Evolutionary conservation across 2,113 vertebrate genomes (phyloP), one percentile per base, ranked within the genome.

Genomic region (Aramus guarauna): DNA sequence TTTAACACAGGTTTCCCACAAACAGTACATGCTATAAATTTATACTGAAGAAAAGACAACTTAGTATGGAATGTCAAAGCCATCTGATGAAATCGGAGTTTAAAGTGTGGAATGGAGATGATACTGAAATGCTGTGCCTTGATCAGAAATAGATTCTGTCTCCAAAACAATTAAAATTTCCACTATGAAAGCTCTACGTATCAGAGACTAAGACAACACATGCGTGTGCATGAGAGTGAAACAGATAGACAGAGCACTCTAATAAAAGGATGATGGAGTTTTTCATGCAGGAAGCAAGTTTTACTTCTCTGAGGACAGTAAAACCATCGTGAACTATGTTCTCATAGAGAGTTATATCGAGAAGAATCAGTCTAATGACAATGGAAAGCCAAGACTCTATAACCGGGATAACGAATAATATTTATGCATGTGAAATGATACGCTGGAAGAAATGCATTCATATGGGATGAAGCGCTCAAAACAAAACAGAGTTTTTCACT

Each of bases 401-500:
- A 85, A 97, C 66, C n/a, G 93, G 60, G 41, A 94, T 86, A 81
- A 88, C 96, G 71, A 88, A 62, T 77, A 78, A 88, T 82, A 79
- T 85, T 78, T 94, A 97, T 92, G 96, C 43, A 83, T 50, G 88
- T 97, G 79, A 93, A 96, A 97, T 94, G 85, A 73, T 96, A 89
- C 66, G 62, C 84, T 93, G 45, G 62, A 97, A 96, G 84, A 94
- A 96, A 97, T 74, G 68, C 88, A 97, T 97, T 98, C 88, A 81
- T 64, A 73, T 88, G 95, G 74, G 87, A 96, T 96, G 97, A 79
- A 90, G 95, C 83, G 92, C 92, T 96, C 84, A 96, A 96, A 96
- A 97, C 53, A 96, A 98, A 97, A 81, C 11, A 48, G 88, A 72
- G 77, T 39, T 94, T 94, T 97, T 97, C 96, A 96, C 92, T 91